Base-by-base conservation (phyloP, 2,113 vertebrate genomes). In the Oostethus manadensis region DNA sequence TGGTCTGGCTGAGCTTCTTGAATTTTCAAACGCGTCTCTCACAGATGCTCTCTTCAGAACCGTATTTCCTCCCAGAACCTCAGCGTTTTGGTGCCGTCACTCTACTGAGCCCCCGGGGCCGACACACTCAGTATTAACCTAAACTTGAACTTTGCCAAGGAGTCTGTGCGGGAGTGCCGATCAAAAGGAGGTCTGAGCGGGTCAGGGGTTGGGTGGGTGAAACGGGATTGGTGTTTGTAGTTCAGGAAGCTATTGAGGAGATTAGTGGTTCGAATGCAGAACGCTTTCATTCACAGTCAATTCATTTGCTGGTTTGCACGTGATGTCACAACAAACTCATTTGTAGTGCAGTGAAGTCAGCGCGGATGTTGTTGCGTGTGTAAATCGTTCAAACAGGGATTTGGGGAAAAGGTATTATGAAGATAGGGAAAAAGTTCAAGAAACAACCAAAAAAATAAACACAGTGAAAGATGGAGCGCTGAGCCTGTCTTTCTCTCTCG, bases 131-230 rank as follows among this genome's bases (percentile, higher is more conserved):
- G 53, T 55, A 55, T 55, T 67, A 1, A 62, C 57, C 54, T 44
- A 29, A 17, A 64, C 45, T 63, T 66, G 58, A 35, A 56, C 54
- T 10, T 60, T 9, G 54, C 62, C 21, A 9, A 29, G 21, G 20
- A 38, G 16, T 15, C 63, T n/a, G 62, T 82, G 79, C 70, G 77
- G 84, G 82, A 85, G 74, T 79, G 70, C 82, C 77, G 79, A 20
- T 69, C 66, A 66, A 16, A 73, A 59, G 66, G 46, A 68, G 49
- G 51, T 62, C 74, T 58, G 66, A 65, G 67, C 68, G 77, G 69
- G 69, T 72, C 74, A 44, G 15, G 1, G 6, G 35, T n/a, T 7
- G 21, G 38, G 54, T 16, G n/a, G 54, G 8, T 33, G 20, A 6
- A 6, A 20, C 2, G 20, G 46, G 20, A 7, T 18, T 40, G 6